These are phyloP conservation scores for Dermatemys mawii DNA, from an alignment of 2,113 vertebrate genomes.

Conservation along the genomic window DNA sequence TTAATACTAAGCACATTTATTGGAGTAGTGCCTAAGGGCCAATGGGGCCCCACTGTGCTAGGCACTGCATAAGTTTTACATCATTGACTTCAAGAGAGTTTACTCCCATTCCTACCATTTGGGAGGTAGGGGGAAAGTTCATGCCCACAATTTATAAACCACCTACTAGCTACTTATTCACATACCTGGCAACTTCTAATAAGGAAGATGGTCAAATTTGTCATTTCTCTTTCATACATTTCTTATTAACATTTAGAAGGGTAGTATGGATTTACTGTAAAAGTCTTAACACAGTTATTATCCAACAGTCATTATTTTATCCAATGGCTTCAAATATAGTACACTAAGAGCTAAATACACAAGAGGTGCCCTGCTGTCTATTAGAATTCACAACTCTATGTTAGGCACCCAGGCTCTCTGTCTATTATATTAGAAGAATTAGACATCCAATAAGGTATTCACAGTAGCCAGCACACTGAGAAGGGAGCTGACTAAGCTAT, in stretches of 20 bases:
- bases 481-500: too few species aligned
- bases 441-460: too few species aligned
- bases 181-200: too few species aligned
- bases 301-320: not conserved
- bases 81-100: not conserved
- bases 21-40: not conserved
- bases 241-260: not conserved
- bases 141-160: not conserved
- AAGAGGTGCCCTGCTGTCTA: not conserved
- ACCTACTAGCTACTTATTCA: not conserved
- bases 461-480: too few species aligned
- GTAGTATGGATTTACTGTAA: not conserved
- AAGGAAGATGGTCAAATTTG: too few species aligned
- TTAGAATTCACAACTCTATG: not conserved
- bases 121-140: not conserved
- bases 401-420: too few species aligned
- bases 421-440: too few species aligned
- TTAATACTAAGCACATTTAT: not conserved
- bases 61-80: not conserved
- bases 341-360: not conserved
- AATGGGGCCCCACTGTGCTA: not conserved
- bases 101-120: not conserved
- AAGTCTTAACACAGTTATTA: not conserved
- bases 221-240: not conserved
- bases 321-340: too few species aligned